Evolutionary conservation across 2,797 vertebrate genomes (phyloP), one percentile per base, ranked within the genome.

Genomic region (Rhyacichthys aspro): DNA sequence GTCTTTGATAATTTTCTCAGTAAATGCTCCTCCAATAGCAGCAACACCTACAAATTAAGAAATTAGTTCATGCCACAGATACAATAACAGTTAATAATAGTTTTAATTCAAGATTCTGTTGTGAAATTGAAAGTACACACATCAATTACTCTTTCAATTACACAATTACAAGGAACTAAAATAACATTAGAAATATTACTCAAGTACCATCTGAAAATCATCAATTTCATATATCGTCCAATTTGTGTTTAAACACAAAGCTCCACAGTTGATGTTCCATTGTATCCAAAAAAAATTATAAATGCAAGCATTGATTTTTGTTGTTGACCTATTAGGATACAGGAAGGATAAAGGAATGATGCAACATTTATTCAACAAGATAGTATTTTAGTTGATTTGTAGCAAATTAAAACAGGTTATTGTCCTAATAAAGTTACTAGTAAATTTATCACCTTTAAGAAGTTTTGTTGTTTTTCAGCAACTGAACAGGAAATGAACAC

Each of bases 11-110:
- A 99, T 97, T 82, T 93, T 93, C 81, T 97, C 96, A 0, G 94
- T 97, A 71, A 99, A 99, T 0, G 98, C 98, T 50, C 97, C 97
- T n/a, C 81, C 73, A 0, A 97, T 82, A 0, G 98, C 97, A 0
- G 97, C 98, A 0, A 97, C 97, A 42, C 98, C 98, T 99, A 77
- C 0, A 55, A 70, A 67, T 55, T 18, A 74, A 37, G 5, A 55
- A 55, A 32, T 17, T 9, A 12, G 32, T 36, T 11, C 5, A 49
- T 14, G 19, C 32, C 45, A 47, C 45, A n/a, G 28, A 1, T 14
- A 16, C 17, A 11, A 17, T 17, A 37, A 28, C 23, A 28, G 23
- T 28, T 5, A 28, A 28, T 28, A 6, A 28, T 6, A 28, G 3
- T 28, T n/a, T 28, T 5, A 28, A 6, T 28, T 28, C 23, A 28